A percentile compares a stretch with the other conserved stretches of the same genome.
These are phyloP conservation scores for Clostera curtula DNA, from an alignment of 2,888 invertebrate species.

Conservation along the genomic window DNA sequence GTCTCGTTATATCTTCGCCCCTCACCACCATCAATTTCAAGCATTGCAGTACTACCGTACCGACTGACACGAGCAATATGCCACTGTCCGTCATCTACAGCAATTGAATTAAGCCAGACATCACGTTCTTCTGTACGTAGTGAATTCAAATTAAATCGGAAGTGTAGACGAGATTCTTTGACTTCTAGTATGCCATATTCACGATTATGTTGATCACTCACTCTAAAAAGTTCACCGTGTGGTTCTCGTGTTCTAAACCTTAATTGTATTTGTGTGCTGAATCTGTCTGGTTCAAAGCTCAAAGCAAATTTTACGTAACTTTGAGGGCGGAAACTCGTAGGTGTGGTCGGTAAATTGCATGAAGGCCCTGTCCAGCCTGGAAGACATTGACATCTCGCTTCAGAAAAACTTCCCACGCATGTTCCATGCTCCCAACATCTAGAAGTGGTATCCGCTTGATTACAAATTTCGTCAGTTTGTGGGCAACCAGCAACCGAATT, in stretches of 20 bases:
- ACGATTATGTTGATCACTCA: constrained; percentile 94
- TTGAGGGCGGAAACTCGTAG: constrained; percentile 93
- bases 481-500: constrained; percentile 94
- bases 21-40: constrained; percentile 96
- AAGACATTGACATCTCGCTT: constrained; percentile 93
- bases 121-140: constrained; percentile 92
- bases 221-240: constrained; percentile 94
- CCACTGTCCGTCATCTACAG: constrained; percentile 97
- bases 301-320: constrained; percentile 98
- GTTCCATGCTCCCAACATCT: constrained; percentile 96
- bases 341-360: constrained; percentile 88
- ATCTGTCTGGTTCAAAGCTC: constrained; percentile 94
- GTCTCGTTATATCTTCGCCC: constrained; percentile 95
- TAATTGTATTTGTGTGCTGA: constrained; percentile 93
- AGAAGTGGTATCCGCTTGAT: constrained; percentile 88
- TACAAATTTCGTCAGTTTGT: constrained; percentile 94
- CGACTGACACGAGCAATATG: constrained; percentile 94
- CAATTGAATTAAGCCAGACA: constrained; percentile 91
- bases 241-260: constrained; percentile 95
- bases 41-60: constrained; percentile 92
- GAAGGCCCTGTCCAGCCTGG: constrained; percentile 96
- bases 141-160: constrained; percentile 94
- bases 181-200: constrained; percentile 95
- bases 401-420: constrained; percentile 92
- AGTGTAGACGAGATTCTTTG: constrained; percentile 91